These are phyloP conservation scores for Drosophila prosaltans DNA, from an alignment of 1,140 invertebrate species.

Conservation along the genomic window DNA sequence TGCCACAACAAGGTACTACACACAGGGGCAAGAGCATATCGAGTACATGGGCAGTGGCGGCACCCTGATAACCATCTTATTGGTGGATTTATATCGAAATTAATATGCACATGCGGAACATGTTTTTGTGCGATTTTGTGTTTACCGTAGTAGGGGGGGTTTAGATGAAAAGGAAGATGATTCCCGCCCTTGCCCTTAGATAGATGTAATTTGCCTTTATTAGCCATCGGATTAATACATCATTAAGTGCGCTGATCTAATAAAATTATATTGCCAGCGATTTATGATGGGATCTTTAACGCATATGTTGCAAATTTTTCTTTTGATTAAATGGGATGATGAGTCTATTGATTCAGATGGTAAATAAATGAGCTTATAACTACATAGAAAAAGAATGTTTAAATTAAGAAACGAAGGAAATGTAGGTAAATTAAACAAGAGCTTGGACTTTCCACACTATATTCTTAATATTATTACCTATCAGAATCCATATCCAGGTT, in stretches of 20 bases:
- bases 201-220: constrained; percentile 61
- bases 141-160: neutral
- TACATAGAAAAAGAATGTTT: neutral
- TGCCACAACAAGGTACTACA: constrained; percentile 35
- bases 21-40: constrained; percentile 2
- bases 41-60: constrained; percentile 23
- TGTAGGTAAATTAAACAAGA: neutral
- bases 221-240: constrained; percentile 65
- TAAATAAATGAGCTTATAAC: neutral
- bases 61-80: constrained; percentile 51
- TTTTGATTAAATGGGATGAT: constrained; percentile 29
- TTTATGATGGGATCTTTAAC: constrained; percentile 33
- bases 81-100: constrained; percentile 42
- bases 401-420: neutral
- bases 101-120: constrained; percentile 52
- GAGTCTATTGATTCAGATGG: constrained; percentile 4
- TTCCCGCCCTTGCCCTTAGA: constrained; percentile 20
- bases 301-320: constrained; percentile 63
- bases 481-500: neutral
- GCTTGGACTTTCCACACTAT: no score
- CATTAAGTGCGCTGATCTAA: constrained; percentile 53
- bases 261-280: constrained; percentile 40
- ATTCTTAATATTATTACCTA: neutral
- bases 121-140: neutral
- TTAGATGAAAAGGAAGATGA: constrained; percentile 1